Conservation (phyloP, 2,888 invertebrate genomes). For the Ligdia adustata region DNA sequence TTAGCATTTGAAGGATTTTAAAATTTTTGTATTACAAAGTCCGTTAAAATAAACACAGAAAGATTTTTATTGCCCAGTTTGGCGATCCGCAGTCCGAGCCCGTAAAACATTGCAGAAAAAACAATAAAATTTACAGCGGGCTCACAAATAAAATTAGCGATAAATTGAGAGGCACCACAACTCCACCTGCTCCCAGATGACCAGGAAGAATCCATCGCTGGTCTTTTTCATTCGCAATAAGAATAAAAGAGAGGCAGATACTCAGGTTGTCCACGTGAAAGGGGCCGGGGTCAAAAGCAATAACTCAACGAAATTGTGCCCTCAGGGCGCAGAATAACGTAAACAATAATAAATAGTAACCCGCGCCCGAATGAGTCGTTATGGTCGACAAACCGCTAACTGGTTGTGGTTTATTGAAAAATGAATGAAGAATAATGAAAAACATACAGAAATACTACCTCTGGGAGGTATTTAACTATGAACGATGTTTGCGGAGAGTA, state of each 20-base stretch:
- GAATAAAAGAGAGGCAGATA: conserved; percentile 5
- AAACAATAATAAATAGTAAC: conserved; percentile 69
- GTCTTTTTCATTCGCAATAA: neutral
- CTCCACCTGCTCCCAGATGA: conserved; percentile 64
- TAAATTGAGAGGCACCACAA: conserved; percentile 71
- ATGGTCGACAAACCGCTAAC: conserved; percentile 48
- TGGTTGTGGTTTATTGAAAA: conserved; percentile 25
- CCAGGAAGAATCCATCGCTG: neutral
- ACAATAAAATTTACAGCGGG: conserved; percentile 58
- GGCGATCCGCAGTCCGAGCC: conserved; percentile 19
- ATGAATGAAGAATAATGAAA: conserved; percentile 13
- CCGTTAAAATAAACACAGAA: too few relatives aligned
- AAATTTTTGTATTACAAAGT: too few relatives aligned
- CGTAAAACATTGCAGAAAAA: conserved; percentile 39
- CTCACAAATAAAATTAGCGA: conserved; percentile 73
- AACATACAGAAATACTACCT: neutral
- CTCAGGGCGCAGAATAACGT: conserved; percentile 60
- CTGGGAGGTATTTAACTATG: neutral
- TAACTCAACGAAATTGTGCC: conserved; percentile 77
- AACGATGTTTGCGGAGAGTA: neutral
- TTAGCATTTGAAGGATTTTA: too few relatives aligned
- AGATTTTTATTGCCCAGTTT: conserved; percentile 19
- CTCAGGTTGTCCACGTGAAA: conserved; percentile 20
- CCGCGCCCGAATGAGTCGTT: conserved; percentile 64
- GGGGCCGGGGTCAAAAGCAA: conserved; percentile 62